phyloP scores from a whole-genome alignment of 1,140 invertebrate genomes.

The Micrasema minimum region DNA sequence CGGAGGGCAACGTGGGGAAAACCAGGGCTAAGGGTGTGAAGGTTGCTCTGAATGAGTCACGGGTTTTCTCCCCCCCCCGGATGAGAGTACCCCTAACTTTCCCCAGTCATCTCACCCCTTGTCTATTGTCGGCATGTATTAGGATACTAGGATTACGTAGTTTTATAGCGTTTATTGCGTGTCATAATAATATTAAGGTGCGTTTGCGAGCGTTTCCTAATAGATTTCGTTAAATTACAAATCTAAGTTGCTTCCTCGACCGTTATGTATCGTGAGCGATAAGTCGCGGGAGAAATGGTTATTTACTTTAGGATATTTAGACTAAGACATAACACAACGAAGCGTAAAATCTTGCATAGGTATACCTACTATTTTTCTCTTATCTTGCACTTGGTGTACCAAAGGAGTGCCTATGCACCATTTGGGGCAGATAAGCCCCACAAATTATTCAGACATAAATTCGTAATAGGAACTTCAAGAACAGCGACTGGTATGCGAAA shows the following conservation, averaged over 20 bases:
- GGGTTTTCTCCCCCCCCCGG: conserved; percentile 10
- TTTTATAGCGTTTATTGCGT: not conserved
- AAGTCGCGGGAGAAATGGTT: too few relatives aligned
- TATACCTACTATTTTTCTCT: too few relatives aligned
- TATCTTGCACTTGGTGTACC: too few relatives aligned
- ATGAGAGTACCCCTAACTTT: conserved; percentile 1
- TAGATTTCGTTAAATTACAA: not conserved
- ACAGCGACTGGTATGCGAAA: too few relatives aligned
- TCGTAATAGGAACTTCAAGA: too few relatives aligned
- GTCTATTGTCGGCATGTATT: too few relatives aligned
- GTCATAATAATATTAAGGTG: conserved; percentile 10
- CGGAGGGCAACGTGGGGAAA: conserved; percentile 2
- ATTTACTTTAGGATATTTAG: too few relatives aligned
- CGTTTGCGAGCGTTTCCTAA: conserved; percentile 8
- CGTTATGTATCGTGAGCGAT: not conserved
- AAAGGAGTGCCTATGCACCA: too few relatives aligned
- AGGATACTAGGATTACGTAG: too few relatives aligned
- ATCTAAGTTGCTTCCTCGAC: not conserved
- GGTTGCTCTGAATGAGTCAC: conserved; percentile 14
- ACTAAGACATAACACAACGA: too few relatives aligned
- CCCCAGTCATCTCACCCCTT: not conserved
- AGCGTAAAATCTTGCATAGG: not conserved
- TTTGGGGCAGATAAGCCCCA: too few relatives aligned
- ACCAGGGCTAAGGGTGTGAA: conserved; percentile 19
- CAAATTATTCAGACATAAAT: too few relatives aligned